Evolutionary conservation across 1,140 invertebrate species (phyloP).

Genomic region (Myzus persicae): DNA sequence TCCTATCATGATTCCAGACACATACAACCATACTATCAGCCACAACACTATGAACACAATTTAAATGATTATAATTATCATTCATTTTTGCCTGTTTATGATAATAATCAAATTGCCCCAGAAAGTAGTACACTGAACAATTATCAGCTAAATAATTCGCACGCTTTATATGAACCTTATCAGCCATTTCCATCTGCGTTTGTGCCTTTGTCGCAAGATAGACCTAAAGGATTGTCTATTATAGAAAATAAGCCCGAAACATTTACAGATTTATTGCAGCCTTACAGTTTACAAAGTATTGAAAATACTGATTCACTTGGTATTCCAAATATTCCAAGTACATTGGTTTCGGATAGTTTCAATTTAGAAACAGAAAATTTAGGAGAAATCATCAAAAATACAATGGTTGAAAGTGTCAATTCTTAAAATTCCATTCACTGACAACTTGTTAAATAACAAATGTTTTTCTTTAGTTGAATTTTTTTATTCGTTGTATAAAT

Average conservation of each 20-base stretch:
- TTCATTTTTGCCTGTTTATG: slow-evolving; percentile 40
- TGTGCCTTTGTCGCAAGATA: slow-evolving; percentile 1
- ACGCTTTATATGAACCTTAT: slow-evolving; percentile 29
- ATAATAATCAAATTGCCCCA: background rate
- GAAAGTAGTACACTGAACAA: slow-evolving; percentile 31
- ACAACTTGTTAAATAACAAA: background rate
- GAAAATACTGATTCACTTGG: slow-evolving; percentile 11
- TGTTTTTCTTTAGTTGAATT: background rate
- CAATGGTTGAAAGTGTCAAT: slow-evolving; percentile 88
- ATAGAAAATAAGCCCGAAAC: slow-evolving; percentile 29
- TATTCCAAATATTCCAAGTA: slow-evolving; percentile 12
- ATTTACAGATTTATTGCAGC: background rate
- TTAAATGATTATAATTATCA: slow-evolving; percentile 31
- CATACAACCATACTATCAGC: slow-evolving; percentile 39
- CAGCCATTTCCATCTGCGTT: slow-evolving; percentile 11
- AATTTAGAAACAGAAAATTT: slow-evolving; percentile 76
- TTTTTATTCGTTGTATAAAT: background rate
- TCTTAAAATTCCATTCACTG: slow-evolving; percentile 69
- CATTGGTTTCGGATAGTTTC: background rate
- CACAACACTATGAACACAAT: slow-evolving; percentile 29
- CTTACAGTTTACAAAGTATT: slow-evolving; percentile 3
- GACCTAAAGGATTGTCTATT: background rate
- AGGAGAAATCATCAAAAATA: slow-evolving; percentile 91
- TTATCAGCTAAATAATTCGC: slow-evolving; percentile 49
- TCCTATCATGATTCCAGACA: slow-evolving; percentile 34